Base-by-base conservation (phyloP, 2,797 vertebrate genomes). In the Oophaga sylvatica region DNA sequence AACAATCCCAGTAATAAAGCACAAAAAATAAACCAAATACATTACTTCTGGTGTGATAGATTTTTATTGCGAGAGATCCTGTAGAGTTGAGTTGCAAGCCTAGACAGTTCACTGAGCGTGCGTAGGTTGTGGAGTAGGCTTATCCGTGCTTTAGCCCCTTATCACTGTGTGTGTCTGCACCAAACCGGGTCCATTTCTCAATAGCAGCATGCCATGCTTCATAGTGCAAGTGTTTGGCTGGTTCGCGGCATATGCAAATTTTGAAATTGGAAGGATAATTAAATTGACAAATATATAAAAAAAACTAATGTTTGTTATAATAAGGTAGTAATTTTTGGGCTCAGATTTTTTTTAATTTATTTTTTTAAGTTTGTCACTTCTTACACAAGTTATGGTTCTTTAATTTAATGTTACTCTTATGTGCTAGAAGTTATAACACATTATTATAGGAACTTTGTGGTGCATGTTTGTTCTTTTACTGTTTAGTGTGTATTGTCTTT, bases 131-230 rank as follows among this genome's bases (percentile, higher is more conserved):
- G 31, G 59, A 65, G 62, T 29, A 56, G 75, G 75, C 63, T 63
- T 80, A 29, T 87, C 19, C 77, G 4, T 77, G 45, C 41, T 70
- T 65, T 75, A 75, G 53, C 73, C 65, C 15, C 71, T 85, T 90
- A 88, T 80, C 90, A 48, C 80, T 86, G 76, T 84, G 85, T 87
- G 53, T 88, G 63, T 78, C 83, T 89, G 84, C 81, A 88, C 83
- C 48, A 87, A 76, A 71, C 87, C 84, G 22, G n/a, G 68, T 48
- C 20, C 48, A 11, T 29, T 81, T 62, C 7, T 62, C 57, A 82
- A 76, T 76, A 87, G 22, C 67, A 35, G 11, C 62, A 35, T 57
- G 84, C 63, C 29, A 79, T 26, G 41, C 59, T 31, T 17, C n/a
- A 65, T 63, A 29, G 41, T 68, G 41, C 53, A n/a, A 41, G 17